A percentile compares a stretch with the other conserved stretches of the same genome.
phyloP scores from a whole-genome alignment of 2,113 vertebrate genomes.

The Nerophis lumbriciformis region DNA sequence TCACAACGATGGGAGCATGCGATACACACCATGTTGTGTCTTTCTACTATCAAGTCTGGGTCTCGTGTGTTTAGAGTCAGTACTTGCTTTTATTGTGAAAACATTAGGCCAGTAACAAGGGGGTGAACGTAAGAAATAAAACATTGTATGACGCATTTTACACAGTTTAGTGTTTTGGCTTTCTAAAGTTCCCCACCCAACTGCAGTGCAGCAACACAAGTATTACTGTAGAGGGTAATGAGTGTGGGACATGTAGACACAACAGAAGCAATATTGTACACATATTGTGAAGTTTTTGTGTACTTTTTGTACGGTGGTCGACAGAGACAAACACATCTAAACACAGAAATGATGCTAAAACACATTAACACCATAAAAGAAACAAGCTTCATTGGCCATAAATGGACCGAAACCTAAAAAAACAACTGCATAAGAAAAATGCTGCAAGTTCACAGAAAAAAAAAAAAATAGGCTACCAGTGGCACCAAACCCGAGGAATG shows the following conservation, averaged over 20 bases:
- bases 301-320: conserved; percentile 11
- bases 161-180: conserved; percentile 38
- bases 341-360: no score
- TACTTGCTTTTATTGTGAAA: conserved; percentile 41
- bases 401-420: no score
- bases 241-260: conserved; percentile 42
- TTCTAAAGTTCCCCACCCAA: conserved; percentile 30
- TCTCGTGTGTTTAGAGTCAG: conserved; percentile 33
- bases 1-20: conserved; percentile 34
- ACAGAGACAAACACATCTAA: no score
- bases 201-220: conserved; percentile 32
- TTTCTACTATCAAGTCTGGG: conserved; percentile 36
- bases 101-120: conserved; percentile 35
- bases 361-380: no score
- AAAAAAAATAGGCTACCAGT: no score
- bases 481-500: no score
- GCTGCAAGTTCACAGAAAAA: no score
- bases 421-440: no score
- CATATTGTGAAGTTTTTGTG: conserved; percentile 20
- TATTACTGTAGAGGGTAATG: conserved; percentile 42
- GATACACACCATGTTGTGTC: conserved; percentile 43
- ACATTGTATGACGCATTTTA: no score
- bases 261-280: conserved; percentile 54
- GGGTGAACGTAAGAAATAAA: conserved; percentile 15
- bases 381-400: no score